phyloP scores from a whole-genome alignment of 2,888 invertebrate genomes.

The Poecilobothrus nobilitatus region DNA sequence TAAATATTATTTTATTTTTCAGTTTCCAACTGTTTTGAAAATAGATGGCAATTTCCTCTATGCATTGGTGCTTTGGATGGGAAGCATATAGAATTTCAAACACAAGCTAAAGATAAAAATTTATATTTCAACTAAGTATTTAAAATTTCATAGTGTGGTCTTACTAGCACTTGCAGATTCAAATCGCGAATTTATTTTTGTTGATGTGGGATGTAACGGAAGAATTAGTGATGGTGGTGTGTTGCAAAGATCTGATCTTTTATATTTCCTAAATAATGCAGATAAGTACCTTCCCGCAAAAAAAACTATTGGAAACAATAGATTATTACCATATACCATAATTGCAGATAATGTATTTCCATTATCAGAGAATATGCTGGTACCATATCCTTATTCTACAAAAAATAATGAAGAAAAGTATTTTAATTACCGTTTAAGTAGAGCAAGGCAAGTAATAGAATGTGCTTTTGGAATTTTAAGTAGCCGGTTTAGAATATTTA shows the following conservation, averaged over 20 bases:
- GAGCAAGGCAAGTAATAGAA: slow-evolving; percentile 15
- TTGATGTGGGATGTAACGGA: slow-evolving; percentile 7
- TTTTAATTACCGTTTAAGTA: slow-evolving; percentile 14
- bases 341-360: slow-evolving; percentile 18
- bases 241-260: not conserved
- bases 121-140: too few species aligned
- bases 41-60: not conserved
- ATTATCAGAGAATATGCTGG: slow-evolving; percentile 14
- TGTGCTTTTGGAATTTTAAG: not conserved
- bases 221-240: slow-evolving; percentile 9
- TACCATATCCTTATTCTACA: slow-evolving; percentile 15
- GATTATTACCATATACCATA: slow-evolving; percentile 15
- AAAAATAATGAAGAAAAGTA: slow-evolving; percentile 11
- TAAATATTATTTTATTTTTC: too few species aligned
- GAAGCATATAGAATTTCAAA: not conserved
- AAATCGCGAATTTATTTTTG: too few species aligned
- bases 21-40: not conserved
- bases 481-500: too few species aligned
- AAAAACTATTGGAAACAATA: slow-evolving; percentile 13
- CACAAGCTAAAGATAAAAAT: too few species aligned
- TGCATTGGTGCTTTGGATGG: slow-evolving; percentile 2
- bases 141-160: too few species aligned
- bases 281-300: not conserved
- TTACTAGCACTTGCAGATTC: too few species aligned
- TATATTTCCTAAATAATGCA: not conserved